Evolutionary conservation across 2,888 invertebrate genomes (phyloP).

Genomic region (Allacma fusca): DNA sequence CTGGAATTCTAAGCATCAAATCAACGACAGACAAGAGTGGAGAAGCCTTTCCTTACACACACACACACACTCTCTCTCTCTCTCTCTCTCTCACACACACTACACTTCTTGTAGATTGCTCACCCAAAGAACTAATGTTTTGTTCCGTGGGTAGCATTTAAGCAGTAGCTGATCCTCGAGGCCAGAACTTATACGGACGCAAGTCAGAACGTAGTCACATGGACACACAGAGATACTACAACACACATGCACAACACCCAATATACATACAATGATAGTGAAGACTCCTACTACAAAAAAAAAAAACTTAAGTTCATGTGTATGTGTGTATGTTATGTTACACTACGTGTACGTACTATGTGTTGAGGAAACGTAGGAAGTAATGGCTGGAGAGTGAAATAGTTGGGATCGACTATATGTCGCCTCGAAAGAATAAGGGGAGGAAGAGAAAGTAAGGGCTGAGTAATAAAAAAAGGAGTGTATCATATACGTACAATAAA

Average conservation of each 20-base stretch:
- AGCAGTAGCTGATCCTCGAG: background rate
- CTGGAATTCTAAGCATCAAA: conserved; percentile 32
- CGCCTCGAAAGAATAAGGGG: background rate
- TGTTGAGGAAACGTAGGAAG: background rate
- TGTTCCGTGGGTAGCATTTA: conserved; percentile 13
- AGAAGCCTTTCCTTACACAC: conserved; percentile 6
- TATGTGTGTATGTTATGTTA: background rate
- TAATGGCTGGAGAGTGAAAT: background rate
- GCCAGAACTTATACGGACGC: conserved; percentile 10
- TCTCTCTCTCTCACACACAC: background rate
- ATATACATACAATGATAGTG: background rate
- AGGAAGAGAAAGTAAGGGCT: background rate
- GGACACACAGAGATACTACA: background rate
- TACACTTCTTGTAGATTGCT: conserved; percentile 8
- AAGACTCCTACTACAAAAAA: background rate
- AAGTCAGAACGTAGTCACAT: background rate
- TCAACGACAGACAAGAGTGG: conserved; percentile 3
- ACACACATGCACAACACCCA: background rate
- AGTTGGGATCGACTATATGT: background rate
- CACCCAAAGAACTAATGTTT: conserved; percentile 13
- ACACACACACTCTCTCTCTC: background rate
- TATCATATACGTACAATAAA: background rate
- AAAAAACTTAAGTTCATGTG: background rate
- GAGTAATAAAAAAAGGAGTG: background rate
- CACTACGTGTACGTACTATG: background rate